phyloP scores from a whole-genome alignment of 2,888 invertebrate species.

The Chouioia cunea region DNA sequence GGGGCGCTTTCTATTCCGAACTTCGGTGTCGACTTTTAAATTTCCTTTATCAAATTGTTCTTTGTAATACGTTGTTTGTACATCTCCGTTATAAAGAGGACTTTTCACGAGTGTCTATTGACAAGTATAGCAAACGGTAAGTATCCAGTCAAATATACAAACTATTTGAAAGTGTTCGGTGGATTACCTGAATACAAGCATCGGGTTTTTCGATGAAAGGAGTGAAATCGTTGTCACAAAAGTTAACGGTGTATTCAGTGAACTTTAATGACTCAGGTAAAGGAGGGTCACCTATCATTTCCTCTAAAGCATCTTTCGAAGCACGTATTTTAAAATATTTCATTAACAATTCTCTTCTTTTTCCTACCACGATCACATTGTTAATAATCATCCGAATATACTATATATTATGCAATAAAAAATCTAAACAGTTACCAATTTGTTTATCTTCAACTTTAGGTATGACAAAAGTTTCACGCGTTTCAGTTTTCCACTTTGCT shows the following conservation, averaged over 20 bases:
- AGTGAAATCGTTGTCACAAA: conserved; percentile 46
- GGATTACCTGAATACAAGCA: conserved; percentile 45
- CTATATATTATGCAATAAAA: conserved; percentile 36
- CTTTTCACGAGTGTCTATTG: conserved; percentile 44
- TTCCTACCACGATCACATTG: conserved; percentile 42
- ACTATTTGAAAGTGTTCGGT: conserved; percentile 8
- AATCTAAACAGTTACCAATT: conserved; percentile 46
- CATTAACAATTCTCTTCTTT: conserved; percentile 49
- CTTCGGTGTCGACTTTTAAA: conserved; percentile 42
- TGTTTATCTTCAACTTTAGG: conserved; percentile 43
- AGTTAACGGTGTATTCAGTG: conserved; percentile 49
- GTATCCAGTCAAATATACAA: conserved; percentile 12
- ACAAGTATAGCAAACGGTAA: conserved; percentile 36
- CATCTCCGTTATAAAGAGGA: conserved; percentile 45
- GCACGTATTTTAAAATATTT: conserved; percentile 48
- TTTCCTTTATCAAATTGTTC: conserved; percentile 49
- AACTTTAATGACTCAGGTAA: conserved; percentile 33
- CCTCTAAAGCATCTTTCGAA: conserved; percentile 45
- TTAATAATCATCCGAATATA: conserved; percentile 42
- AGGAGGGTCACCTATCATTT: conserved; percentile 41
- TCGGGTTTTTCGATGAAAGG: conserved; percentile 46
- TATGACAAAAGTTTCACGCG: conserved; percentile 41
- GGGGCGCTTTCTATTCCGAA: conserved; percentile 47
- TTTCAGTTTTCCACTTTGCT: conserved; percentile 44
- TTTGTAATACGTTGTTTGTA: conserved; percentile 46